phyloP scores from a whole-genome alignment of 2,888 invertebrate genomes.

The Apamea crenata region DNA sequence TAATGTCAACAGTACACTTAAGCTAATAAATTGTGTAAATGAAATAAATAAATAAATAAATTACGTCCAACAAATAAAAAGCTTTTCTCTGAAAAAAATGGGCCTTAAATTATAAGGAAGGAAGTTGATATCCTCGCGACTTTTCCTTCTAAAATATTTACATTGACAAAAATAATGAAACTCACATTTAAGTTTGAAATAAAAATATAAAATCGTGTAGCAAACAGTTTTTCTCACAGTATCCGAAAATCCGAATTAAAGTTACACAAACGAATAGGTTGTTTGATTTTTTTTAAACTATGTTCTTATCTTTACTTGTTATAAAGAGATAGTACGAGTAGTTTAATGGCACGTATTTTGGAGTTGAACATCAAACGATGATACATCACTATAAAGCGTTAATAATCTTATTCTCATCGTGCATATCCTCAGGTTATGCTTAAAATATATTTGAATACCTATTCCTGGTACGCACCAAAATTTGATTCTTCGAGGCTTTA shows the following conservation, averaged over 20 bases:
- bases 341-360: neutral
- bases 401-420: too few relatives aligned
- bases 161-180: neutral
- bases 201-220: too few relatives aligned
- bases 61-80: neutral
- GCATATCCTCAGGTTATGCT: too few relatives aligned
- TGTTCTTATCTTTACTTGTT: too few relatives aligned
- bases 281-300: neutral
- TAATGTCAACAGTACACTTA: too few relatives aligned
- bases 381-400: neutral
- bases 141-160: neutral
- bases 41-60: too few relatives aligned
- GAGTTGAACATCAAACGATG: conserved; percentile 8
- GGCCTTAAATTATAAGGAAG: neutral
- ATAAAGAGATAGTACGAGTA: neutral
- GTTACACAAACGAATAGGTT: neutral
- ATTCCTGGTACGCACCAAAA: too few relatives aligned
- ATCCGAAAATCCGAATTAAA: neutral
- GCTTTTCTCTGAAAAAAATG: neutral
- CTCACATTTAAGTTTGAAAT: too few relatives aligned
- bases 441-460: too few relatives aligned
- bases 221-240: neutral
- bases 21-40: too few relatives aligned
- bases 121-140: neutral
- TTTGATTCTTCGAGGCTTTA: too few relatives aligned